A percentile compares a stretch with the other conserved stretches of the same genome.
phyloP scores from a whole-genome alignment of 64 coral and sea anemone genomes.

The Platygyra sinensis region DNA sequence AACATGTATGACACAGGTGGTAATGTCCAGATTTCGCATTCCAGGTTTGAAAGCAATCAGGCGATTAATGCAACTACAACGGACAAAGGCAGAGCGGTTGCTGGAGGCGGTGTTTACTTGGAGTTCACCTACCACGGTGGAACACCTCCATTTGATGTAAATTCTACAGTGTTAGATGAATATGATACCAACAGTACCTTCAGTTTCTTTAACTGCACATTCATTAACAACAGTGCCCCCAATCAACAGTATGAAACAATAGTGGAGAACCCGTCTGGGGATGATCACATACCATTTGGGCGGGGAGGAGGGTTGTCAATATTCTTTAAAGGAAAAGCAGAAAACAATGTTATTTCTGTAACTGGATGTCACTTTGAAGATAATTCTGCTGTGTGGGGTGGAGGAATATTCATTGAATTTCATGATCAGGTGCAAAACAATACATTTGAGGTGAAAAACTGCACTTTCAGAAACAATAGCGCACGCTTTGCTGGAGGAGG shows the following conservation, averaged over 20 bases:
- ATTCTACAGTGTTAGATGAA: neutral
- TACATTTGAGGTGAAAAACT: slow-evolving; percentile 38
- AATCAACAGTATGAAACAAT: slow-evolving; percentile 10
- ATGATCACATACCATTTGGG: slow-evolving; percentile 53
- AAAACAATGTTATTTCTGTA: slow-evolving; percentile 35
- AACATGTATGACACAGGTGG: slow-evolving; percentile 68
- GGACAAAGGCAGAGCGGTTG: neutral
- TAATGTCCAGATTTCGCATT: slow-evolving; percentile 16
- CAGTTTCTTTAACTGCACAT: slow-evolving; percentile 39
- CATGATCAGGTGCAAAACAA: slow-evolving; percentile 62
- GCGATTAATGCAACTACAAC: neutral
- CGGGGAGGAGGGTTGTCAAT: slow-evolving; percentile 75
- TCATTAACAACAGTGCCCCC: slow-evolving; percentile 46
- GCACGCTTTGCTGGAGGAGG: slow-evolving; percentile 67
- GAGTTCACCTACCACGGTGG: slow-evolving; percentile 56
- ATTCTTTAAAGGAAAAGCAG: slow-evolving; percentile 42
- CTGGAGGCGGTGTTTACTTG: slow-evolving; percentile 64
- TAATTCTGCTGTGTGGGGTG: slow-evolving; percentile 71
- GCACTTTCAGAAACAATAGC: slow-evolving; percentile 54
- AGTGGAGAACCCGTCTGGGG: slow-evolving; percentile 28
- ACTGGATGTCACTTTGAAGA: slow-evolving; percentile 59
- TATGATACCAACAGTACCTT: slow-evolving; percentile 39
- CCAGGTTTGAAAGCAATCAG: slow-evolving; percentile 10
- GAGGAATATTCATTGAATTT: slow-evolving; percentile 69
- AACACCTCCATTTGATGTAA: slow-evolving; percentile 17